Evolutionary conservation across 2,888 invertebrate genomes (phyloP), one percentile per base, ranked within the genome.

Genomic region (Deilephila elpenor): DNA sequence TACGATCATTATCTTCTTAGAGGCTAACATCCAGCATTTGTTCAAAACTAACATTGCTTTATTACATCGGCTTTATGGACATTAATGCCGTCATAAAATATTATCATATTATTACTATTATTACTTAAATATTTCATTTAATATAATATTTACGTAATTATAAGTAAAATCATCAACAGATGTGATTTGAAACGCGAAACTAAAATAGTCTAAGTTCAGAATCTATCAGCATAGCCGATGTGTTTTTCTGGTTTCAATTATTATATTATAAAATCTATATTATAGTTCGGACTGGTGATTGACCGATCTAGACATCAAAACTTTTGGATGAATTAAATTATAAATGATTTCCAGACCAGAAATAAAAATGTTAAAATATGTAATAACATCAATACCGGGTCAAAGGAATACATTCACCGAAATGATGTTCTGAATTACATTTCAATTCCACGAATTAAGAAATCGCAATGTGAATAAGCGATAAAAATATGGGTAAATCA

Each of bases 331-430:
- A 44, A 44, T 44, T 44, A 2, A 14, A 44, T 44, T 3, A 44
- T 11, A 3, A 44, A 44, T 3, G 11, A 14, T 11, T 11, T 44
- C 44, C n/a, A n/a, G 8, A 37, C 8, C 37, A 44, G 44, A 44
- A 11, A 14, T 44, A 14, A 44, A 44, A 44, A 44, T 44, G 1
- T 44, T 11, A 44, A 44, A 44, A 44, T 11, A 44, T 11, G 11
- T 11, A 44, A 14, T 11, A 44, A 44, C 44, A 44, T 44, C 77
- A 77, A 75, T 80, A 79, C 77, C 78, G 76, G 74, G 78, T 77
- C 77, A 77, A 82, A 83, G 79, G 78, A 82, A 82, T 83, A 80
- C 77, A 81, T 82, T 83, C 81, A 71, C 70, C 73, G 79, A 82
- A 84, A 78, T 79, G 76, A 75, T 76, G 73, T 78, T 73, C 71